Evolutionary conservation across 30 jellyfish, hydroid and myxozoan genomes (phyloP).

Genomic region (Cassiopea andromeda): DNA sequence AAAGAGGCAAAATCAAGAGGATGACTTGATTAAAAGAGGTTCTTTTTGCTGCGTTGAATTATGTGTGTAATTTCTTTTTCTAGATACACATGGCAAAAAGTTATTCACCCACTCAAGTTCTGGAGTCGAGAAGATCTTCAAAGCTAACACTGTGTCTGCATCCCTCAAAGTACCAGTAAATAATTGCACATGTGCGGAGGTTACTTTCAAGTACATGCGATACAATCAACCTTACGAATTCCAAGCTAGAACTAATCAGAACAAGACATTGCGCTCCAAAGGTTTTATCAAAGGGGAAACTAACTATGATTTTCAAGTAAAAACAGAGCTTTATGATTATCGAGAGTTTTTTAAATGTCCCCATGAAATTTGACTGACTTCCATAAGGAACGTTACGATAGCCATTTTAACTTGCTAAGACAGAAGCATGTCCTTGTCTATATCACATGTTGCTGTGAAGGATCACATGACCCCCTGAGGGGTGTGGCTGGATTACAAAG

Average conservation of each 20-base stretch:
- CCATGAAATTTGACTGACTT: not conserved
- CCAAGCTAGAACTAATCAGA: constrained; percentile 18
- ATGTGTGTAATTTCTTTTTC: not conserved
- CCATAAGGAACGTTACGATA: not conserved
- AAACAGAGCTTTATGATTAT: constrained; percentile 5
- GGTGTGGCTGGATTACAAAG: too few species aligned
- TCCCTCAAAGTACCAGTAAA: not conserved
- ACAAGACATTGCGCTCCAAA: constrained; percentile 8
- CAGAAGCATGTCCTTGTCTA: not conserved
- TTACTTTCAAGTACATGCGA: constrained; percentile 12
- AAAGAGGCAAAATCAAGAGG: not conserved
- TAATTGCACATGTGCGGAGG: constrained; percentile 38
- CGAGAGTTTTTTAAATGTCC: constrained; percentile 40
- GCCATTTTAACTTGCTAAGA: not conserved
- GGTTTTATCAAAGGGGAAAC: constrained; percentile 43
- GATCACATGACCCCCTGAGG: too few species aligned
- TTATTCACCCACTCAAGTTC: constrained; percentile 4
- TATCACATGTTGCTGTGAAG: not conserved
- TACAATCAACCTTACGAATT: constrained; percentile 1
- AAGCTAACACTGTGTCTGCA: not conserved
- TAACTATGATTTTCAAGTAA: constrained; percentile 13
- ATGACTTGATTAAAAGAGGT: not conserved
- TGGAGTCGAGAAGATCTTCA: constrained; percentile 11
- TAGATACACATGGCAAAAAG: not conserved
- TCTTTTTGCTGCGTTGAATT: not conserved